phyloP scores from a whole-genome alignment of 2,888 invertebrate genomes.

The Andrena fulva region DNA sequence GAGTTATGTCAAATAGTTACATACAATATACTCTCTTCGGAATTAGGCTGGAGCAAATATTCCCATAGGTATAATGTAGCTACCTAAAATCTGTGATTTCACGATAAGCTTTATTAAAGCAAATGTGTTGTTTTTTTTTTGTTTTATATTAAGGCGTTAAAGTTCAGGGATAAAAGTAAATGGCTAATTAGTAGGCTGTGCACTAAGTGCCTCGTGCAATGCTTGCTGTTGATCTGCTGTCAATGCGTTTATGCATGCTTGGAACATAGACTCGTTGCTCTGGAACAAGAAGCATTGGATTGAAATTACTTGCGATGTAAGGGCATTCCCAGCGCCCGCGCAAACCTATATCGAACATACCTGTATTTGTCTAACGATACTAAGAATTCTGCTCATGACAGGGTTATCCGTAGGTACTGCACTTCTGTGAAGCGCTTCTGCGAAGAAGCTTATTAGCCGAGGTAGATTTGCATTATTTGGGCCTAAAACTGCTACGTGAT shows the following conservation, averaged over 20 bases:
- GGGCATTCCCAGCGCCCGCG: background rate
- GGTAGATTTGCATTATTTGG: conserved; percentile 95
- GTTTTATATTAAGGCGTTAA: conserved; percentile 68
- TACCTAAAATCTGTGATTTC: conserved; percentile 72
- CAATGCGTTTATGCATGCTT: conserved; percentile 91
- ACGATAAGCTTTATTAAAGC: conserved; percentile 62
- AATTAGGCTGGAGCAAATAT: conserved; percentile 72
- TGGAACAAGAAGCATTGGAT: conserved; percentile 80
- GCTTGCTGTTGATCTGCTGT: conserved; percentile 93
- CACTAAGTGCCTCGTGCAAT: conserved; percentile 90
- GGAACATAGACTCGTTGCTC: conserved; percentile 92
- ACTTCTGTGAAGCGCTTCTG: conserved; percentile 94
- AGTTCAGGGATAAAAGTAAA: conserved; percentile 65
- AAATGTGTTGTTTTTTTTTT: conserved; percentile 51
- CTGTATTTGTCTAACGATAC: conserved; percentile 95
- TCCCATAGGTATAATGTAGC: conserved; percentile 72
- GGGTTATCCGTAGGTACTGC: conserved; percentile 92
- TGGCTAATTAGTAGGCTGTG: conserved; percentile 76
- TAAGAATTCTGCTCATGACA: conserved; percentile 92
- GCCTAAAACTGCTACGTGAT: conserved; percentile 94
- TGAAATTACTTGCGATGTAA: conserved; percentile 2
- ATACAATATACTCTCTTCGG: conserved; percentile 69
- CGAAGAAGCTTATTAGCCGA: conserved; percentile 93
- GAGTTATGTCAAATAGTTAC: conserved; percentile 73
- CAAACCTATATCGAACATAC: conserved; percentile 84